Evolutionary conservation across 2,113 vertebrate species (phyloP), one percentile per base, ranked within the genome.

Genomic region (Bufo bufo): DNA sequence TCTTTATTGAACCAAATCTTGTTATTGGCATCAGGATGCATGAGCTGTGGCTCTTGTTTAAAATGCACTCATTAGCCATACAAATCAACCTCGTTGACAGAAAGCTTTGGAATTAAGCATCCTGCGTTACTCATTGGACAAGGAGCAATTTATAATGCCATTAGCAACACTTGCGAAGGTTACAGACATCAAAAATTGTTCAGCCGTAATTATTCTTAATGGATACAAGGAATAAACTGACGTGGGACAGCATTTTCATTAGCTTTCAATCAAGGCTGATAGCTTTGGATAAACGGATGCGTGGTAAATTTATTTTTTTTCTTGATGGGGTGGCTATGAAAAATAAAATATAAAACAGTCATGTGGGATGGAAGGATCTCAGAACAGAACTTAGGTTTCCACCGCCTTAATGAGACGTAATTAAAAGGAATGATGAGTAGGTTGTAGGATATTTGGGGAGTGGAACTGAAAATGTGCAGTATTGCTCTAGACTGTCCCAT

Each of bases 71-170:
- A 99, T 99, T 99, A 99, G 96, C 95, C 98, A 97, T 97, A 99
- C 98, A 99, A 99, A 99, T 99, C 98, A 99, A 97, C 94, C 95
- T 97, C 98, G 98, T 99, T 99, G 98, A 99, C 98, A 99, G 98
- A 99, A 97, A 97, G 95, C 98, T 99, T 99, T 97, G 98, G 98
- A 99, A 99, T 99, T 99, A 99, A 99, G 97, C 97, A 97, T 96
- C 95, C 96, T 94, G 94, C 96, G 91, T 92, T 93, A 97, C 97
- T 96, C 97, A 97, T 97, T 97, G 98, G 98, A 99, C 98, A 99
- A 98, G 98, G 97, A 98, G 97, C 98, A 99, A 99, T 99, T 99
- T 99, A 99, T 99, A 99, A 99, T 97, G 96, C 98, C 98, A 99
- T 99, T 99, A 99, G 98, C 98, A 97, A 98, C 97, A 97, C 97